Conservation (phyloP, 2,797 vertebrate genomes). For the Pipistrellus pipistrellus region DNA sequence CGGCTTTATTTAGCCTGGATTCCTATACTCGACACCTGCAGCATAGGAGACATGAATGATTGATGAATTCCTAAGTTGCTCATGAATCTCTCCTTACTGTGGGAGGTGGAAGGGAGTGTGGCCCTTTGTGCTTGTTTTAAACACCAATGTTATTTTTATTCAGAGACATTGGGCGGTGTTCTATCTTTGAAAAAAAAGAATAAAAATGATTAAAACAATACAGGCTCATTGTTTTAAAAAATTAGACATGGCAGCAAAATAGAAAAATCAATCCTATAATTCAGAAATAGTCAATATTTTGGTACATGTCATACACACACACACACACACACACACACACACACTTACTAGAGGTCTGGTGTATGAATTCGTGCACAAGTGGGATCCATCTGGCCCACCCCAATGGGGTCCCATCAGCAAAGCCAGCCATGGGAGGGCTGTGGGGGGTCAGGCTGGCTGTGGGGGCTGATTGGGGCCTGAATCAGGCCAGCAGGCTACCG, state of each 20-base stretch:
- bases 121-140: conserved; percentile 35
- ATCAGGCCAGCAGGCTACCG: no score
- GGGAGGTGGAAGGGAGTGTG: neutral
- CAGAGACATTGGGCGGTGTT: neutral
- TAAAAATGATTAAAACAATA: neutral
- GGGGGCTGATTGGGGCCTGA: no score
- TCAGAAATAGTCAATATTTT: conserved; percentile 42
- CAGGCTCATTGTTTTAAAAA: conserved; percentile 20
- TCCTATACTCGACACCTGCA: conserved; percentile 35
- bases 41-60: conserved; percentile 21
- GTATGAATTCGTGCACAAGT: no score
- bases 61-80: conserved; percentile 48
- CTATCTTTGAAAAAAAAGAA: conserved; percentile 26
- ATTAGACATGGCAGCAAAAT: conserved; percentile 8
- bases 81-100: conserved; percentile 23
- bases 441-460: no score
- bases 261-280: conserved; percentile 10
- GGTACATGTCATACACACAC: neutral
- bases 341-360: no score
- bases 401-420: no score
- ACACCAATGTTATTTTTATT: conserved; percentile 3
- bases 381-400: no score
- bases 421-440: no score
- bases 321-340: no score
- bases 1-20: conserved; percentile 56